Evolutionary conservation across 2,888 invertebrate species (phyloP).

Genomic region (Scaptomyza tumidula): DNA sequence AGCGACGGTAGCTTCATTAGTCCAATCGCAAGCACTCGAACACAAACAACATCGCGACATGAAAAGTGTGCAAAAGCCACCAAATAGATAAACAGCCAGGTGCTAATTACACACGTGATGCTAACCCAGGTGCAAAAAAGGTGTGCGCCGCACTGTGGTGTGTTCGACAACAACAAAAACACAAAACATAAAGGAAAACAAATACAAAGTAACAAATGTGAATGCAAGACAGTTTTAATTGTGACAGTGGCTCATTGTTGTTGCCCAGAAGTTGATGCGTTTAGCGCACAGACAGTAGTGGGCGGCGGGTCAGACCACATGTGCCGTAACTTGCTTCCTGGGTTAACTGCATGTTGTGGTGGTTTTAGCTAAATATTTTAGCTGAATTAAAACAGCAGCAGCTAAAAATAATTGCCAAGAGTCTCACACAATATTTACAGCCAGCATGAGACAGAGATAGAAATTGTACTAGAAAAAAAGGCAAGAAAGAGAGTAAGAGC

Average conservation of each 20-base stretch:
- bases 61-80: conserved; percentile 40
- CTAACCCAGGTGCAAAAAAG: conserved; percentile 46
- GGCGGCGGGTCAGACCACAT: conserved; percentile 40
- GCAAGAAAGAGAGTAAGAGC: conserved; percentile 29
- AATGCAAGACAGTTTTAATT: conserved; percentile 68
- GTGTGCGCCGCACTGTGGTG: conserved; percentile 31
- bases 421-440: conserved; percentile 41
- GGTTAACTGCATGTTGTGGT: conserved; percentile 30
- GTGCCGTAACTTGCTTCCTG: conserved; percentile 13
- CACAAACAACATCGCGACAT: conserved; percentile 18
- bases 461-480: conserved; percentile 6
- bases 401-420: conserved; percentile 70
- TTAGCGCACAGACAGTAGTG: conserved; percentile 40
- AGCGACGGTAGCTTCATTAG: conserved; percentile 51
- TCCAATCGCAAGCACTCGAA: conserved; percentile 36
- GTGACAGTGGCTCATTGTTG: conserved; percentile 57
- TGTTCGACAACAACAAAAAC: conserved; percentile 12
- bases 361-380: conserved; percentile 62
- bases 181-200: conserved; percentile 4
- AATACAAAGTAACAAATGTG: conserved; percentile 25
- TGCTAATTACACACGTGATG: conserved; percentile 69
- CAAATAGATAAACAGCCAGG: conserved; percentile 52
- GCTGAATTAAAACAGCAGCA: conserved; percentile 62
- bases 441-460: conserved; percentile 2
- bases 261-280: conserved; percentile 49